phyloP scores from a whole-genome alignment of 1,140 invertebrate genomes.

The Formica exsecta region DNA sequence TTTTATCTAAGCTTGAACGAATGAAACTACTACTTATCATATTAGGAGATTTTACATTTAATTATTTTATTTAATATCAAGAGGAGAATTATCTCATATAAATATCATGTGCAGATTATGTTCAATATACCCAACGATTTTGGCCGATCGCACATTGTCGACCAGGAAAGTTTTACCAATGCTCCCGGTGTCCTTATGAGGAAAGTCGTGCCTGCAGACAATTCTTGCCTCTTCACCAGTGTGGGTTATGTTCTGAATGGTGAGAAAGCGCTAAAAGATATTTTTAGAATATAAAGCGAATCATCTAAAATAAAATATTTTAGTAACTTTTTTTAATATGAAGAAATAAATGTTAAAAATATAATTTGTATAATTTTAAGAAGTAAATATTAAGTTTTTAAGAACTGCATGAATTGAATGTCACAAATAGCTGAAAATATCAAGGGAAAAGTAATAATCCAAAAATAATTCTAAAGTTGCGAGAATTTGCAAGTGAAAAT shows the following conservation, averaged over 20 bases:
- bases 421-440: not conserved
- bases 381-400: not conserved
- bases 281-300: not conserved
- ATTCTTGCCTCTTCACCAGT: constrained; percentile 98
- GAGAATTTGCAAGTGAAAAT: not conserved
- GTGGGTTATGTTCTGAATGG: constrained; percentile 90
- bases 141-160: constrained; percentile 80
- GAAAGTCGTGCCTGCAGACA: constrained; percentile 96
- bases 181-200: constrained; percentile 94
- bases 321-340: constrained; percentile 7
- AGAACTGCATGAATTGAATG: not conserved
- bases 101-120: constrained; percentile 28
- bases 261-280: constrained; percentile 72
- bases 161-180: constrained; percentile 80
- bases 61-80: not conserved
- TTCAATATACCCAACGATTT: constrained; percentile 64
- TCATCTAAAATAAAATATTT: not conserved
- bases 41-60: not conserved
- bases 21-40: not conserved
- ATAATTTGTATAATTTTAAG: constrained; percentile 17
- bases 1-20: not conserved
- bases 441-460: not conserved
- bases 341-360: not conserved
- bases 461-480: not conserved
- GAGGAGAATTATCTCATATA: not conserved